Conservation (phyloP, 2,888 invertebrate species). For the Melanostoma mellinum region DNA sequence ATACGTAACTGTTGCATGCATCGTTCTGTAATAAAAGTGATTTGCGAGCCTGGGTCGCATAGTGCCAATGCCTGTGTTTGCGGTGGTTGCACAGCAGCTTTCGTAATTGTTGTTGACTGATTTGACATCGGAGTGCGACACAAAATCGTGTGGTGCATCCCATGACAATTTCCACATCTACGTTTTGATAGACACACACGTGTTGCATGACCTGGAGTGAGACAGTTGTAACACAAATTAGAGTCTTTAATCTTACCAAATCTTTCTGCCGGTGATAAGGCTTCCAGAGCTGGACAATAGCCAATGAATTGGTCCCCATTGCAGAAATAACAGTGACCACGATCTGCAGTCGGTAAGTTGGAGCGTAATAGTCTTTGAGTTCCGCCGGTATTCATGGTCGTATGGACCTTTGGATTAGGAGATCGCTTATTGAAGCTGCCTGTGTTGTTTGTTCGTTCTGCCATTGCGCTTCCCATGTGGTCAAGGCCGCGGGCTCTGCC, state of each 20-base stretch:
- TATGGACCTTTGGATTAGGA: slow-evolving; percentile 5
- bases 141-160: slow-evolving; percentile 27
- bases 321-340: slow-evolving; percentile 29
- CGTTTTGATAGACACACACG: slow-evolving; percentile 22
- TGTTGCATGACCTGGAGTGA: slow-evolving; percentile 50
- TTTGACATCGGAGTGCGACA: neutral
- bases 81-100: neutral
- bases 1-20: slow-evolving; percentile 18
- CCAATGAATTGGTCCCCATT: slow-evolving; percentile 34
- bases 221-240: slow-evolving; percentile 36
- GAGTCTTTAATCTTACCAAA: slow-evolving; percentile 40
- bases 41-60: slow-evolving; percentile 36
- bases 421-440: neutral
- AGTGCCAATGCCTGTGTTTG: slow-evolving; percentile 12
- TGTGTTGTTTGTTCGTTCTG: neutral
- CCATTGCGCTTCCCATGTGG: slow-evolving; percentile 23
- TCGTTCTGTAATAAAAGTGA: slow-evolving; percentile 13
- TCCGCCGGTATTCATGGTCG: slow-evolving; percentile 10
- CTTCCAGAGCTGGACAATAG: neutral
- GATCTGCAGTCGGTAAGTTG: slow-evolving; percentile 28
- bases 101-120: neutral
- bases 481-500: slow-evolving; percentile 38
- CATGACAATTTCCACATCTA: slow-evolving; percentile 16
- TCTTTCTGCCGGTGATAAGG: neutral
- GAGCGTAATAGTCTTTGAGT: slow-evolving; percentile 22